These are phyloP conservation scores for Vireo altiloquus DNA, from an alignment of 2,113 vertebrate genomes.

Conservation along the genomic window DNA sequence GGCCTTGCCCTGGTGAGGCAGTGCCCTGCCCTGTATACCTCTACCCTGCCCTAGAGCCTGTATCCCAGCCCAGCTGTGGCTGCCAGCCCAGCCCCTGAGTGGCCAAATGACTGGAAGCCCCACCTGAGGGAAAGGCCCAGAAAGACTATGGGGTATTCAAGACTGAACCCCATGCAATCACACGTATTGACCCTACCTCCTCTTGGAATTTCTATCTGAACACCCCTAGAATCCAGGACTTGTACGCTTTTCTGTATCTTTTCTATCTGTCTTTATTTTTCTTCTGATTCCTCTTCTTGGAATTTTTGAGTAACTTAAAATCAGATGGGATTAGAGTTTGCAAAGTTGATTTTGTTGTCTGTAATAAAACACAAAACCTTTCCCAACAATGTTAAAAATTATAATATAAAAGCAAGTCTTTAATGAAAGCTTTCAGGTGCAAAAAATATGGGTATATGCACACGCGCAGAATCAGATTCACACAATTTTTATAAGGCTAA, in stretches of 20 bases:
- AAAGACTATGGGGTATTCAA: neutral
- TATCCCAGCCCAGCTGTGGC: neutral
- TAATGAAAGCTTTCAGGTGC: neutral
- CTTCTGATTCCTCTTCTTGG: neutral
- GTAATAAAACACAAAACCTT: neutral
- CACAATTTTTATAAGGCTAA: neutral
- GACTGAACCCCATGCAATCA: too few relatives aligned
- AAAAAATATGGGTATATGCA: neutral
- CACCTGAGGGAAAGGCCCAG: neutral
- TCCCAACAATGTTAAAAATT: neutral
- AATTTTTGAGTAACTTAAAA: neutral
- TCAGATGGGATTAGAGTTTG: neutral
- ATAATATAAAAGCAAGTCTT: neutral
- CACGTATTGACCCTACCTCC: too few relatives aligned
- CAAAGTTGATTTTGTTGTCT: neutral
- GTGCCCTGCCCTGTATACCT: neutral
- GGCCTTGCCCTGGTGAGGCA: too few relatives aligned
- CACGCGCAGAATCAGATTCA: neutral
- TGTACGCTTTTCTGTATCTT: neutral
- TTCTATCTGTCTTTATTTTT: neutral
- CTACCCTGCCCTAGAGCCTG: neutral
- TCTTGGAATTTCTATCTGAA: too few relatives aligned
- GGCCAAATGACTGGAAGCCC: neutral
- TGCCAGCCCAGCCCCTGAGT: neutral
- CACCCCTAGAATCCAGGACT: too few relatives aligned